A percentile compares a stretch with the other conserved stretches of the same genome.
phyloP scores from a whole-genome alignment of 2,797 vertebrate species.

The Sebastes hubbsi region DNA sequence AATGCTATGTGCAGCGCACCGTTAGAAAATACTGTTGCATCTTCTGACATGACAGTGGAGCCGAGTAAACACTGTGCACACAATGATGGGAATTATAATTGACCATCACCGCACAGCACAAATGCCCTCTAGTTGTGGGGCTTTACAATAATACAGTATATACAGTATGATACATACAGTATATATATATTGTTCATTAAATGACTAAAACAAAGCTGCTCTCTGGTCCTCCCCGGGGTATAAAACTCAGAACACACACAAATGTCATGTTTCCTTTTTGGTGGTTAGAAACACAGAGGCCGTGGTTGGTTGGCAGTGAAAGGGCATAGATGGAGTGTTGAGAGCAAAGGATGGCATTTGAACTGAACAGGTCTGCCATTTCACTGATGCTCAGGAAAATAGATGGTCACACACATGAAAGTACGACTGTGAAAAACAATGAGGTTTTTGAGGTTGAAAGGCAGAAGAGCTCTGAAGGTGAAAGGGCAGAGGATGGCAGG shows the following conservation, averaged over 20 bases:
- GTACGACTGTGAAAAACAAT: slow-evolving; percentile 8
- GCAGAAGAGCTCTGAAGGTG: slow-evolving; percentile 10
- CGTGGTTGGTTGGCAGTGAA: slow-evolving; percentile 8
- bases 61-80: no score
- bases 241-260: background rate
- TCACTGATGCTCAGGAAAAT: slow-evolving; percentile 14
- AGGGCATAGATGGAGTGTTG: slow-evolving; percentile 28
- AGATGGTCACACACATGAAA: slow-evolving; percentile 17
- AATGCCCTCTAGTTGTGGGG: no score
- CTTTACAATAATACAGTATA: no score
- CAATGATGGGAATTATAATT: no score
- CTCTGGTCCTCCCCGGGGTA: background rate
- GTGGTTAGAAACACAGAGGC: background rate
- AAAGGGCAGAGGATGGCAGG: background rate
- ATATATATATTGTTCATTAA: background rate
- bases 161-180: no score
- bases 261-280: slow-evolving; percentile 31
- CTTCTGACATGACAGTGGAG: no score
- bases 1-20: no score
- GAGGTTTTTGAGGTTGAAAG: slow-evolving; percentile 37
- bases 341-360: slow-evolving; percentile 55
- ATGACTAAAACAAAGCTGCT: background rate
- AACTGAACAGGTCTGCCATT: slow-evolving; percentile 40
- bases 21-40: no score
- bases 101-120: no score